Base-by-base conservation (phyloP, 53 echinoderm and acorn worm species). In the Holothuria scabra region DNA sequence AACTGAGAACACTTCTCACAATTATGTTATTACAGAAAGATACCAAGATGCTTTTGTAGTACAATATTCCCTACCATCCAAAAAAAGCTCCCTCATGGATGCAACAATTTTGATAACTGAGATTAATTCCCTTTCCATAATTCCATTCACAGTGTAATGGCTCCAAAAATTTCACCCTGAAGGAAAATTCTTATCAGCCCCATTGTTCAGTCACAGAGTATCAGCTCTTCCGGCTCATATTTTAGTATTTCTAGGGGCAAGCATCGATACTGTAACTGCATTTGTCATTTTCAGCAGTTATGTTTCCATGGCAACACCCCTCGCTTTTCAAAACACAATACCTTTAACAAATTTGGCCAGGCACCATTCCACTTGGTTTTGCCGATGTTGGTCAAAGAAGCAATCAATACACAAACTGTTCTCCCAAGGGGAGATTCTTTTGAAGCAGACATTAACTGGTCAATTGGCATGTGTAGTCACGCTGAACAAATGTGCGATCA, bases 381-480 rank as follows among this genome's bases (percentile, higher is more conserved):
- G 20, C 28, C 48, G 72, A 72, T 72, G 72, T 44, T 72, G 72
- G 72, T 72, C 72, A 72, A 72, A 72, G 72, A 26, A 72, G 46
- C 24, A 48, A 72, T 72, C 72, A 44, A 72, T 72, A 72, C 72
- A 46, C 72, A 72, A 72, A 72, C 72, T 44, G 24, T 12, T 46
- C 72, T 72, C 72, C 72, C 72, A 46, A 34, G 72, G 46, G 72
- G 46, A 26, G 49, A 72, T 46, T 72, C 72, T 72, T 48, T 25
- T 65, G 65, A 46, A 72, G 72, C 48, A 72, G 72, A 72, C 46
- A 24, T 72, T 72, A 72, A 72, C 72, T 23, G 72, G 72, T 72
- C 72, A 72, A 72, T 72, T 72, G 72, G 72, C 72, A 72, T 72
- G 72, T 72, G 72, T 72, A 49, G 26, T 72, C 72, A 72, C 72